phyloP scores from a whole-genome alignment of 2,888 invertebrate genomes.

The Gortyna flavago region DNA sequence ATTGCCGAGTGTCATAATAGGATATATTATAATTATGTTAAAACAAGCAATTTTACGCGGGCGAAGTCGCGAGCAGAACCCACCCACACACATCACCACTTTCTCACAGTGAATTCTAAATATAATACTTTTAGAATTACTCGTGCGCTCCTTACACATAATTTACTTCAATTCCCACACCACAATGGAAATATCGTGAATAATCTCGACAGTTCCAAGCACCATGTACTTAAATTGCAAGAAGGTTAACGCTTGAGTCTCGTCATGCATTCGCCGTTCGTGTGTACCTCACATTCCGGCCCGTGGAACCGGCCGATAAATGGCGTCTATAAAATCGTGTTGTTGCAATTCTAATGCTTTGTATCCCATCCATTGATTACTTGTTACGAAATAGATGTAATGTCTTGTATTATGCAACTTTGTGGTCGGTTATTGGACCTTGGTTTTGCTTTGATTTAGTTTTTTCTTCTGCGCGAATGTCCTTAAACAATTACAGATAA shows the following conservation, averaged over 20 bases:
- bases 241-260: constrained; percentile 52
- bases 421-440: constrained; percentile 1
- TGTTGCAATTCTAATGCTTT: constrained; percentile 47
- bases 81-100: neutral
- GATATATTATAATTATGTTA: neutral
- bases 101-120: neutral
- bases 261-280: constrained; percentile 53
- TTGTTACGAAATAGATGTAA: constrained; percentile 48
- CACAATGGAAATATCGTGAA: constrained; percentile 44
- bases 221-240: constrained; percentile 41
- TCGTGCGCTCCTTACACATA: constrained; percentile 5
- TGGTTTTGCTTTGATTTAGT: neutral
- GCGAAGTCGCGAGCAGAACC: neutral
- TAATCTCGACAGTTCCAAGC: constrained; percentile 48
- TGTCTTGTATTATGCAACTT: constrained; percentile 34
- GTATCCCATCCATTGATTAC: constrained; percentile 51
- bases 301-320: constrained; percentile 42
- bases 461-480: neutral
- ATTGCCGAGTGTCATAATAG: neutral
- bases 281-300: constrained; percentile 52
- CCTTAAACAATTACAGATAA: neutral
- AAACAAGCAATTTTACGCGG: neutral
- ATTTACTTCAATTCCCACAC: constrained; percentile 25
- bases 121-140: neutral
- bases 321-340: constrained; percentile 45